A percentile compares a stretch with the other conserved stretches of the same genome.
Conservation (phyloP, 2,888 invertebrate species). For the Molanna angustata region DNA sequence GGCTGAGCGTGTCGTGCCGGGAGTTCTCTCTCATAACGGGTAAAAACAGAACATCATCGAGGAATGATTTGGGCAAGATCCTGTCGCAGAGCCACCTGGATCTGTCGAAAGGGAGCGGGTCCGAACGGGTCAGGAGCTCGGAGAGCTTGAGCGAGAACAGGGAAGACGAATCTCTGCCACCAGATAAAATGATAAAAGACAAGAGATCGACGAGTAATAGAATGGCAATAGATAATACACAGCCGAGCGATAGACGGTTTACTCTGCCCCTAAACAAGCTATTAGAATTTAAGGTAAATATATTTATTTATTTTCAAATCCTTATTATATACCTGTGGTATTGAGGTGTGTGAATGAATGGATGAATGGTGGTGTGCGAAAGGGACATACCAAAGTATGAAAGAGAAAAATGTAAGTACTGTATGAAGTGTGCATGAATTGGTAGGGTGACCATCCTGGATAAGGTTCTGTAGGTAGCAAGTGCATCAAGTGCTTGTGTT, state of each 20-base stretch:
- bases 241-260: slow-evolving; percentile 26
- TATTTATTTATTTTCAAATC: no score
- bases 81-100: slow-evolving; percentile 15
- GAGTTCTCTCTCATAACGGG: slow-evolving; percentile 27
- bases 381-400: no score
- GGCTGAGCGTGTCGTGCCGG: slow-evolving; percentile 26
- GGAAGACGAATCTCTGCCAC: slow-evolving; percentile 12
- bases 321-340: no score
- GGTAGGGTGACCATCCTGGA: no score
- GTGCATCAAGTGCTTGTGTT: no score
- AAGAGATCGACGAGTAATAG: not conserved
- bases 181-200: slow-evolving; percentile 16
- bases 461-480: no score
- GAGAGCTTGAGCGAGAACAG: slow-evolving; percentile 4
- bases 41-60: slow-evolving; percentile 20
- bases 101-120: slow-evolving; percentile 3
- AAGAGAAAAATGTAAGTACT: no score
- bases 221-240: slow-evolving; percentile 7
- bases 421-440: no score
- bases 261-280: slow-evolving; percentile 29
- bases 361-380: no score
- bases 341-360: no score
- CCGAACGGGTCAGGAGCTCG: not conserved
- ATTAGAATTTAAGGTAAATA: slow-evolving; percentile 29
- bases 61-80: slow-evolving; percentile 21